These are phyloP conservation scores for Notocelia uddmanniana DNA, from an alignment of 2,888 invertebrate genomes.

Conservation along the genomic window DNA sequence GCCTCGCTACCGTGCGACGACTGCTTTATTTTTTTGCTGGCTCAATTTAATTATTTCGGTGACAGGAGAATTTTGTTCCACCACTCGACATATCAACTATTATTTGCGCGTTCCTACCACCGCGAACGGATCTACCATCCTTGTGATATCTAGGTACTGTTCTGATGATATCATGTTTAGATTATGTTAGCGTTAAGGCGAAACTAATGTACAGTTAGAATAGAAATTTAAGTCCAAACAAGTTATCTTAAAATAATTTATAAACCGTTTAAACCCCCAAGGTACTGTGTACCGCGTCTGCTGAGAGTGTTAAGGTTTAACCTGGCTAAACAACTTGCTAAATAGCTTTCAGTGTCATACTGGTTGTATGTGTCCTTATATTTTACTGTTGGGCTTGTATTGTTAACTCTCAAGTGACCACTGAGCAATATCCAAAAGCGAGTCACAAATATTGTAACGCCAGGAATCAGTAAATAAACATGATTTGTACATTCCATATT, in stretches of 20 bases:
- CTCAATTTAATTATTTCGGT: constrained; percentile 67
- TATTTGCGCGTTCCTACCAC: constrained; percentile 73
- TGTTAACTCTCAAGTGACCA: constrained; percentile 65
- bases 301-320: constrained; percentile 72
- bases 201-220: constrained; percentile 87
- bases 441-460: constrained; percentile 84
- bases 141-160: constrained; percentile 59
- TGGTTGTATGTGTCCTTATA: constrained; percentile 72
- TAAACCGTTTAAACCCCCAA: constrained; percentile 75
- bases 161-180: constrained; percentile 83
- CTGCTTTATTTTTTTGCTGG: constrained; percentile 69
- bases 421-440: constrained; percentile 63
- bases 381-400: constrained; percentile 64
- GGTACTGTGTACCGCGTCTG: constrained; percentile 79
- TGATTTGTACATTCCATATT: constrained; percentile 94
- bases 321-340: constrained; percentile 76
- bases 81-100: constrained; percentile 78
- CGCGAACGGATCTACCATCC: constrained; percentile 71
- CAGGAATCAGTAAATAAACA: constrained; percentile 89
- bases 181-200: constrained; percentile 87
- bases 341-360: constrained; percentile 79
- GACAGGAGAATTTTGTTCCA: constrained; percentile 71
- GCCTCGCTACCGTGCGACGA: constrained; percentile 78
- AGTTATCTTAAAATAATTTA: constrained; percentile 82
- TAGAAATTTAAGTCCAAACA: constrained; percentile 85